These are phyloP conservation scores for Zaprionus bogoriensis DNA, from an alignment of 2,888 invertebrate species.

Conservation along the genomic window DNA sequence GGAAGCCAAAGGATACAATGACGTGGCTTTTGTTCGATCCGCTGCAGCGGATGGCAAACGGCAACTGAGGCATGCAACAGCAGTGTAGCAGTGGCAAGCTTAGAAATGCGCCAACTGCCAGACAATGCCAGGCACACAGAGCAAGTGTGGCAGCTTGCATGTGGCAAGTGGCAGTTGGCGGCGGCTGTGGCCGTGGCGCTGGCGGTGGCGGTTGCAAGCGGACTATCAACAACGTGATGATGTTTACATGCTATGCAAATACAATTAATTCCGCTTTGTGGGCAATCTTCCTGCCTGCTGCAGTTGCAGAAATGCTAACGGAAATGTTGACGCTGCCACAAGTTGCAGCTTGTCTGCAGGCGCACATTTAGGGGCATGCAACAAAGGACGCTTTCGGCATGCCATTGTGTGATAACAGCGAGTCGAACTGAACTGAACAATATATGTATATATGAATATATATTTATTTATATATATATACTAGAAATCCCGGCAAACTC, in stretches of 20 bases:
- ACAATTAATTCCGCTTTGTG: conserved; percentile 78
- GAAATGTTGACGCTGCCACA: conserved; percentile 60
- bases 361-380: conserved; percentile 19
- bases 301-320: conserved; percentile 36
- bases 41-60: conserved; percentile 13
- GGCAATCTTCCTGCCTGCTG: conserved; percentile 59
- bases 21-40: conserved; percentile 36
- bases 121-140: conserved; percentile 36
- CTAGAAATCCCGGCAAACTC: no score
- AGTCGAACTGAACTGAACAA: no score
- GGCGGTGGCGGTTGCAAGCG: not conserved
- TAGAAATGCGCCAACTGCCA: conserved; percentile 37
- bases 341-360: no score
- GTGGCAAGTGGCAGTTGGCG: not conserved
- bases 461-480: no score
- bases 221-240: conserved; percentile 56
- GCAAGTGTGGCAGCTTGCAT: conserved; percentile 1
- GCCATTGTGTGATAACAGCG: no score
- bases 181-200: not conserved
- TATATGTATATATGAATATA: no score
- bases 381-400: conserved; percentile 30
- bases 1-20: conserved; percentile 68
- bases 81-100: conserved; percentile 29
- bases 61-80: not conserved
- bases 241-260: conserved; percentile 76